Conservation (phyloP, 2,888 invertebrate genomes). For the Loripinus fragilis region DNA sequence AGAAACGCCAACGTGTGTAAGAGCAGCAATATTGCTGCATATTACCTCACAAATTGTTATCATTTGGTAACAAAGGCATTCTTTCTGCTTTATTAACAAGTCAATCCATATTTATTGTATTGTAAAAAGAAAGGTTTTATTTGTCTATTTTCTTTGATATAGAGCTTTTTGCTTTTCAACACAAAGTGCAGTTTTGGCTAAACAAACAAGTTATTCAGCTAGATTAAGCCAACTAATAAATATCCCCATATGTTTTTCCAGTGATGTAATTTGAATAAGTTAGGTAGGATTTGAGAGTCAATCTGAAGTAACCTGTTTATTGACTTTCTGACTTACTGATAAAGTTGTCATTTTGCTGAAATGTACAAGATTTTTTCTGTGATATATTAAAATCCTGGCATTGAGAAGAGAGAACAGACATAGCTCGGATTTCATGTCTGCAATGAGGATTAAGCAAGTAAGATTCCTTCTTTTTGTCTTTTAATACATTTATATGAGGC, state of each 20-base stretch:
- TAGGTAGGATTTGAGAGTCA: slow-evolving; percentile 9
- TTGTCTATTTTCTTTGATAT: slow-evolving; percentile 14
- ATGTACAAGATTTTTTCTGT: not conserved
- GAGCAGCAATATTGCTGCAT: too few relatives aligned
- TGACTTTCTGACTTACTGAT: slow-evolving; percentile 18
- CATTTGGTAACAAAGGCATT: not conserved
- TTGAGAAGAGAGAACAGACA: too few relatives aligned
- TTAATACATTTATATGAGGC: too few relatives aligned
- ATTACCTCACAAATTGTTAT: too few relatives aligned
- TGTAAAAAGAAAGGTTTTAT: slow-evolving; percentile 5
- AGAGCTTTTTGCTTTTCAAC: slow-evolving; percentile 8
- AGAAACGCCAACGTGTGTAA: too few relatives aligned
- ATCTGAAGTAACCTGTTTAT: slow-evolving; percentile 10
- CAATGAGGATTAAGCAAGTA: too few relatives aligned
- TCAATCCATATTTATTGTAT: slow-evolving; percentile 16
- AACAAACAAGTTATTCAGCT: slow-evolving; percentile 44
- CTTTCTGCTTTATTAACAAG: slow-evolving; percentile 8
- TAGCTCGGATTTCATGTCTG: too few relatives aligned
- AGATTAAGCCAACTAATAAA: slow-evolving; percentile 31
- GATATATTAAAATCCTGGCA: too few relatives aligned
- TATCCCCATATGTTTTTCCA: slow-evolving; percentile 35
- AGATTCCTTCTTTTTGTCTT: too few relatives aligned
- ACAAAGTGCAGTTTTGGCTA: slow-evolving; percentile 30
- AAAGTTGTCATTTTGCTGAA: slow-evolving; percentile 1
- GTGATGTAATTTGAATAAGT: slow-evolving; percentile 42